Percentiles rank a stretch among this genome's conserved stretches.
phyloP scores from a whole-genome alignment of 2,888 invertebrate species.

The Autographa pulchrina region DNA sequence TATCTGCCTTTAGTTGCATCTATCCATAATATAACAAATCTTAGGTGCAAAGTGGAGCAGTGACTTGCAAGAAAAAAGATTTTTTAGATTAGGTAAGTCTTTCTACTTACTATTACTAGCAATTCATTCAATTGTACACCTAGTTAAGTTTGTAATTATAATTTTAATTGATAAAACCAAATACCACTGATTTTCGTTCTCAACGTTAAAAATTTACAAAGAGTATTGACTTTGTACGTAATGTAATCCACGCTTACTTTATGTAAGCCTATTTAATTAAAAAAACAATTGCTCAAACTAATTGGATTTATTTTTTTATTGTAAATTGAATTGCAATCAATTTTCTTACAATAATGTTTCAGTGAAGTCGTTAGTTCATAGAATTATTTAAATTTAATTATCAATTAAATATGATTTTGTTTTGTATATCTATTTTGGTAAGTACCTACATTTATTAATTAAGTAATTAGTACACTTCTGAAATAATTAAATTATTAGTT shows the following conservation, averaged over 20 bases:
- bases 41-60: too few relatives aligned
- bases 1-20: too few relatives aligned
- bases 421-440: constrained; percentile 47
- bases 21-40: too few relatives aligned
- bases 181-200: too few relatives aligned
- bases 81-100: too few relatives aligned
- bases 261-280: constrained; percentile 19
- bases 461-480: neutral
- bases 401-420: constrained; percentile 39
- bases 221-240: neutral
- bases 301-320: constrained; percentile 31
- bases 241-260: neutral
- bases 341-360: constrained; percentile 19
- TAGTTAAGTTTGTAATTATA: too few relatives aligned
- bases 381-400: neutral
- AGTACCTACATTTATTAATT: constrained; percentile 17
- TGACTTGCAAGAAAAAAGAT: too few relatives aligned
- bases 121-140: too few relatives aligned
- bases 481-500: neutral
- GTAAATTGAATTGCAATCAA: constrained; percentile 33
- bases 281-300: constrained; percentile 33
- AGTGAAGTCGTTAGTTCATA: constrained; percentile 17
- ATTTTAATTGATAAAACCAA: too few relatives aligned
- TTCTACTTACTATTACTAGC: too few relatives aligned
- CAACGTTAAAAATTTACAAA: too few relatives aligned